phyloP scores from a whole-genome alignment of 2,113 vertebrate genomes.

The Bufo bufo region DNA sequence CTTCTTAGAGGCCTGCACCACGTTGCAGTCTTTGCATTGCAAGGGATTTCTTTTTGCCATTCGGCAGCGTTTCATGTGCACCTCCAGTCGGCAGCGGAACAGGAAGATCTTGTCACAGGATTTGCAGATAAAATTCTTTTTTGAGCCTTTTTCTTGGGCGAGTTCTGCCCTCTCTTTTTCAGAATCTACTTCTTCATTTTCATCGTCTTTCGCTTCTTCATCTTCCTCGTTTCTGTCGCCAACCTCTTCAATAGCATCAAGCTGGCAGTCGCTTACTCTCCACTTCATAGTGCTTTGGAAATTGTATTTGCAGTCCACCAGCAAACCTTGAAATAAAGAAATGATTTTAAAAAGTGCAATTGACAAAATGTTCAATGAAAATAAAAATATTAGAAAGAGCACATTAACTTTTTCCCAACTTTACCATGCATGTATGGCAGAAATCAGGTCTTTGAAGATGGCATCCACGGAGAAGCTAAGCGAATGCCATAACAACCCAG shows the following conservation, averaged over 20 bases:
- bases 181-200: constrained; percentile 36
- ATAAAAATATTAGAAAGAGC: too few relatives aligned
- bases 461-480: too few relatives aligned
- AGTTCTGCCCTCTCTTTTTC: constrained; percentile 41
- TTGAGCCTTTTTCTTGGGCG: constrained; percentile 57
- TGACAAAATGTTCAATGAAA: too few relatives aligned
- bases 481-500: too few relatives aligned
- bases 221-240: constrained; percentile 24
- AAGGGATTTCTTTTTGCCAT: constrained; percentile 71
- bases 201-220: constrained; percentile 52
- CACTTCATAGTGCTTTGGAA: constrained; percentile 59
- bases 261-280: constrained; percentile 62
- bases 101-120: constrained; percentile 82
- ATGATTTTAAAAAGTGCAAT: background rate
- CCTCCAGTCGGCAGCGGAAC: constrained; percentile 82
- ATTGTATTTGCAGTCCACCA: constrained; percentile 58
- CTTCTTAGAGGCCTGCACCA: constrained; percentile 66
- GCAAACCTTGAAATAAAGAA: constrained; percentile 61
- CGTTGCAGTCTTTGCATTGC: constrained; percentile 70
- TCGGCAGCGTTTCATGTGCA: constrained; percentile 78
- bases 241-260: constrained; percentile 62
- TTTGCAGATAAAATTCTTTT: constrained; percentile 75
- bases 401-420: too few relatives aligned
- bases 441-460: too few relatives aligned
- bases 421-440: too few relatives aligned